phyloP scores from a whole-genome alignment of 1,140 invertebrate genomes.

The Aricia agestis region DNA sequence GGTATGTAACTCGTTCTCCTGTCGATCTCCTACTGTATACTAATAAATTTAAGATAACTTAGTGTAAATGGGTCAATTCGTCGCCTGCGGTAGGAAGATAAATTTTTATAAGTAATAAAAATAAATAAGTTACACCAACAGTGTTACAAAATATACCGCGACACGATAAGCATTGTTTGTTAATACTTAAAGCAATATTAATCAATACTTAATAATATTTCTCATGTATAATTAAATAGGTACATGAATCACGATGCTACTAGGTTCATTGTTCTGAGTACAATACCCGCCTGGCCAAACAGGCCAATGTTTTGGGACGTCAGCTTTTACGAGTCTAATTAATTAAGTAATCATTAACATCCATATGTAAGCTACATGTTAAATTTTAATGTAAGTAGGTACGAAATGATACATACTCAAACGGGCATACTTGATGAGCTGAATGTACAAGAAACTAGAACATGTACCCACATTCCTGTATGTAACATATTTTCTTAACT shows the following conservation, averaged over 20 bases:
- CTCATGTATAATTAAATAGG: constrained; percentile 37
- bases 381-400: constrained; percentile 40
- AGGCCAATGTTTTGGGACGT: constrained; percentile 53
- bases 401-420: constrained; percentile 26
- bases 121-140: constrained; percentile 9
- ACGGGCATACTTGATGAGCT: not conserved
- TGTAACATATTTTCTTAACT: no score
- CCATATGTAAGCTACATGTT: constrained; percentile 31
- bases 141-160: not conserved
- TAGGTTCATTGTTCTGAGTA: constrained; percentile 53
- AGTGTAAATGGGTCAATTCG: constrained; percentile 5
- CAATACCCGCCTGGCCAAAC: constrained; percentile 47
- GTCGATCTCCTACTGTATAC: not conserved
- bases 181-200: not conserved
- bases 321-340: constrained; percentile 40
- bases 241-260: constrained; percentile 20
- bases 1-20: constrained; percentile 29
- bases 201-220: constrained; percentile 18
- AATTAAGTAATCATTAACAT: constrained; percentile 45
- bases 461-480: no score
- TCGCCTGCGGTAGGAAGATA: constrained; percentile 8
- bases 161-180: not conserved
- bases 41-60: constrained; percentile 13
- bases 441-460: not conserved
- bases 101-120: constrained; percentile 8